Base-by-base conservation (phyloP, 1,140 invertebrate genomes). In the Bursaphelenchus mucronatus region DNA sequence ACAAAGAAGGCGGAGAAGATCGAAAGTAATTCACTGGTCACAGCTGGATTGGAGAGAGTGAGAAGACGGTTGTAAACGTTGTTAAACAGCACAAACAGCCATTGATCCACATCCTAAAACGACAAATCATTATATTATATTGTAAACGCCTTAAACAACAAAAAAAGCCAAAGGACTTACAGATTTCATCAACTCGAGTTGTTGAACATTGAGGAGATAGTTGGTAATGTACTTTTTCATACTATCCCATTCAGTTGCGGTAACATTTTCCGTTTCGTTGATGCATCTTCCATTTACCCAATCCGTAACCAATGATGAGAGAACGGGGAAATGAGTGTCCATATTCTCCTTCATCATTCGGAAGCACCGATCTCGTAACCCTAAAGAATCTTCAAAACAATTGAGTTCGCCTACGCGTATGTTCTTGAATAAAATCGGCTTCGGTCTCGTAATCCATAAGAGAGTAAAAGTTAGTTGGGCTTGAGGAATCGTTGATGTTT, bases 361-460 rank as follows among this genome's bases (percentile, higher is more conserved):
- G 30, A 40, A 30, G 44, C 71, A 73, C 13, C 52, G 59, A 17
- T 74, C 75, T 40, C 75, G 75, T 10, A 77, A 30, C 40, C 53
- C 74, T 77, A 43, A 43, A 64, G 50, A 64, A 1, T 30, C 30
- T 30, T 30, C 30, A 30, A 30, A 30, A n/a, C 7, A 65, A 61
- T 8, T 15, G 43, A 63, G 44, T 30, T 30, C 13, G n/a, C 75
- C 45, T 55, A 78, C 74, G 45, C 21, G 63, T 64, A 50, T 70
- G 76, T 59, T 76, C 75, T 15, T 66, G 65, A 11, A 54, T 53
- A 39, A 69, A 67, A 21, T 78, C 75, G 10, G 49, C 44, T 44
- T 78, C 76, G 44, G 64, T 61, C 13, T 78, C 75, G 51, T 79
- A 76, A 55, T 76, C 75, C 73, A 76, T 69, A 10, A 39, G 30